Evolutionary conservation across 2,113 vertebrate species (phyloP).

Genomic region (Gambusia affinis): DNA sequence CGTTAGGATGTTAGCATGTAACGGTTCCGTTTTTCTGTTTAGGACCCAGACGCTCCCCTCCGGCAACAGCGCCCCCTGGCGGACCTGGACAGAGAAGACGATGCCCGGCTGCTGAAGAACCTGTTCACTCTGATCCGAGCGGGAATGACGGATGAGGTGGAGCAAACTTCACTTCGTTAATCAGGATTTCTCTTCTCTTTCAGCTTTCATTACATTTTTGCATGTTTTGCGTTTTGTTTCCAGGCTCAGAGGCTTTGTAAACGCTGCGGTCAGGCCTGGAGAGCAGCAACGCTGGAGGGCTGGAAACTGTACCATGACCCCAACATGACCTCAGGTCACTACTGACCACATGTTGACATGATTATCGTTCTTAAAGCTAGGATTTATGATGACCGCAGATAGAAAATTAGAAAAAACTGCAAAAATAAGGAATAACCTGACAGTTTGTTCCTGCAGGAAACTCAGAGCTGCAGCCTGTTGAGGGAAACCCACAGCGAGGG

Average conservation of each 20-base stretch:
- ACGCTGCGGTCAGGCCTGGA: slow-evolving; percentile 97
- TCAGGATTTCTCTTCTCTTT: background rate
- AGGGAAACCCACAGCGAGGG: slow-evolving; percentile 94
- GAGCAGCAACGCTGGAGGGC: slow-evolving; percentile 96
- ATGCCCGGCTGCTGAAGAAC: slow-evolving; percentile 90
- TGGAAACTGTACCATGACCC: slow-evolving; percentile 98
- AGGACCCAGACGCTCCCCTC: slow-evolving; percentile 97
- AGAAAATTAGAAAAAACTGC: background rate
- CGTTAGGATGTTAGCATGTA: background rate
- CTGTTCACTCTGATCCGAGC: slow-evolving; percentile 94
- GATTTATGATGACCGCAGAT: too few species aligned
- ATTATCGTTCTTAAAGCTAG: too few species aligned
- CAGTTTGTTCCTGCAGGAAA: slow-evolving; percentile 64
- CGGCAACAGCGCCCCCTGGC: slow-evolving; percentile 94
- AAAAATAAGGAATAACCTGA: background rate
- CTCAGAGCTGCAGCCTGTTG: slow-evolving; percentile 85
- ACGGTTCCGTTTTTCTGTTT: background rate
- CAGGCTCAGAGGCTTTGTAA: slow-evolving; percentile 96
- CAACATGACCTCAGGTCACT: slow-evolving; percentile 88
- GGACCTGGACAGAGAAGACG: slow-evolving; percentile 95
- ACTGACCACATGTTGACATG: background rate
- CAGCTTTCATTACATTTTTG: background rate
- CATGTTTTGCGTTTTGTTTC: slow-evolving; percentile 17
- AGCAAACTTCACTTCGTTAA: background rate
- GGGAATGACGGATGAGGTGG: slow-evolving; percentile 95